Percentiles rank a stretch among this genome's conserved stretches.
Conservation (phyloP, 2,113 vertebrate genomes). For the Anoplopoma fimbria region DNA sequence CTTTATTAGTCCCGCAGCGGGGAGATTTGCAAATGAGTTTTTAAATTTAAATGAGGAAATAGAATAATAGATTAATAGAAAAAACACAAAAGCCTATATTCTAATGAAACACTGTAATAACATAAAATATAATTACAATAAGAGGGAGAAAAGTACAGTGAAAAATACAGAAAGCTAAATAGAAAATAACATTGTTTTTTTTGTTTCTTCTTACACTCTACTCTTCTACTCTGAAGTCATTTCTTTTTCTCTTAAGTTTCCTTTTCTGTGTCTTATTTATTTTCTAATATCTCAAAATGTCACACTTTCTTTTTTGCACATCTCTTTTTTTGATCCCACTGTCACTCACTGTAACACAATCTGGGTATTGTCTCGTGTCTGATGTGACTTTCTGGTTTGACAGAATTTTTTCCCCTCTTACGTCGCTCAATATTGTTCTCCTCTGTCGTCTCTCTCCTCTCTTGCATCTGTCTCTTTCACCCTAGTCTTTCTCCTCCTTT, state of each 20-base stretch:
- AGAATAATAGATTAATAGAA: not conserved
- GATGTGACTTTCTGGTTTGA: constrained; percentile 55
- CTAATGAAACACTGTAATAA: not conserved
- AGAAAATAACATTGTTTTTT: not conserved
- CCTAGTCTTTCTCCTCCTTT: constrained; percentile 59
- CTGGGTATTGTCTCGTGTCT: constrained; percentile 31
- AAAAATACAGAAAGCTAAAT: not conserved
- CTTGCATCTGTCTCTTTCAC: constrained; percentile 49
- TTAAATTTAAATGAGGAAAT: not conserved
- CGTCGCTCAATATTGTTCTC: constrained; percentile 61
- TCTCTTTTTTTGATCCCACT: constrained; percentile 1
- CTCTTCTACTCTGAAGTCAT: not conserved
- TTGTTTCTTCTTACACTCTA: not conserved
- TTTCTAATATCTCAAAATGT: not conserved
- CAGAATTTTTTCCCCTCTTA: constrained; percentile 42
- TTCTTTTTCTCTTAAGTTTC: not conserved
- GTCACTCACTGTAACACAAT: constrained; percentile 41
- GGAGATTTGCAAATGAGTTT: too few relatives aligned
- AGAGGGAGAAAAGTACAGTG: not conserved
- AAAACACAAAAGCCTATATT: not conserved
- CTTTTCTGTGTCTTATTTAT: not conserved
- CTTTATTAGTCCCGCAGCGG: too few relatives aligned
- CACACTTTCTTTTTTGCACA: not conserved
- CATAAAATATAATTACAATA: not conserved
- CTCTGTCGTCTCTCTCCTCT: constrained; percentile 43